Conservation (phyloP, 2,888 invertebrate species). For the Spodoptera exigua region DNA sequence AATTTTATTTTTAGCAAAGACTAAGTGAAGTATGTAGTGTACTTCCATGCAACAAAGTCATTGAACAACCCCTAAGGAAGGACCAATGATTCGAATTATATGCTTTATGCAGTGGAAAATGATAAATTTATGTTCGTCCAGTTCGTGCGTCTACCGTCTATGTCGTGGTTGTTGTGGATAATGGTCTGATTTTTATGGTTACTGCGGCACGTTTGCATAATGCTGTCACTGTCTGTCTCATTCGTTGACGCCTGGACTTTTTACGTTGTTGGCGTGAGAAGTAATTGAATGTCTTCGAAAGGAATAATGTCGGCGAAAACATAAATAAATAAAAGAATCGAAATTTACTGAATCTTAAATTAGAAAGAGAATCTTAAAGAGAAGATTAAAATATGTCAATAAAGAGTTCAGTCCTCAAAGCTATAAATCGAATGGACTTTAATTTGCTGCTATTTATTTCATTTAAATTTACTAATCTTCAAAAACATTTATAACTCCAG, state of each 20-base stretch:
- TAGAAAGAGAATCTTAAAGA: too few species aligned
- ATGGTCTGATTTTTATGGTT: slow-evolving; percentile 83
- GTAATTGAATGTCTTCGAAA: background rate
- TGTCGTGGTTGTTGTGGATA: slow-evolving; percentile 70
- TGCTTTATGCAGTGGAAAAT: slow-evolving; percentile 89
- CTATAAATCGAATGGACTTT: too few species aligned
- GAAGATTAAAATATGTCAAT: too few species aligned
- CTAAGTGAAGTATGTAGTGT: slow-evolving; percentile 31
- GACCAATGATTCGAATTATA: slow-evolving; percentile 87
- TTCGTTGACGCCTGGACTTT: slow-evolving; percentile 22
- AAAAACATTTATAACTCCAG: too few species aligned
- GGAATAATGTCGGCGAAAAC: too few species aligned
- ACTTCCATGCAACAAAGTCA: slow-evolving; percentile 59
- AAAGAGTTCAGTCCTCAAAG: too few species aligned
- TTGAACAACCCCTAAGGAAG: slow-evolving; percentile 74
- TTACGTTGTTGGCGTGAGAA: background rate
- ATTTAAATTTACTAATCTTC: too few species aligned
- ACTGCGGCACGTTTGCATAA: slow-evolving; percentile 84
- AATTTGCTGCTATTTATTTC: too few species aligned
- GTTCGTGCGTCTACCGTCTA: slow-evolving; percentile 79
- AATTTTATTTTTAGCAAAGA: slow-evolving; percentile 20
- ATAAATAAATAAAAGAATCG: too few species aligned
- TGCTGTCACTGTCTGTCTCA: slow-evolving; percentile 64
- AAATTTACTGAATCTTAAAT: too few species aligned
- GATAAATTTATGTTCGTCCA: slow-evolving; percentile 87